A percentile compares a stretch with the other conserved stretches of the same genome.
phyloP scores from a whole-genome alignment of 2,113 vertebrate genomes.

The Haliaeetus leucogaster region DNA sequence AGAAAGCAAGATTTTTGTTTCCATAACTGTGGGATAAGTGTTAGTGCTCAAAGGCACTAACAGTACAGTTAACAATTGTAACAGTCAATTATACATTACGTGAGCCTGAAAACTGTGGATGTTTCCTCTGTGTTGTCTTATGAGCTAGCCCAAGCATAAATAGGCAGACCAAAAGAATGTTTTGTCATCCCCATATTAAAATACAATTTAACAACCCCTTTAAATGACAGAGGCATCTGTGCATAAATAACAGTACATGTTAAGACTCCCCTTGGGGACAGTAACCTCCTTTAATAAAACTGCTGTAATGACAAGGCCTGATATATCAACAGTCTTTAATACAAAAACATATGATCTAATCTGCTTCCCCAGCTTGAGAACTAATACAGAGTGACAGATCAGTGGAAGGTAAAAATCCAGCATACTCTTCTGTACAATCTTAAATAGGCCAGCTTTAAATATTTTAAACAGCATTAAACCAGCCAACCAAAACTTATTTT shows the following conservation, averaged over 20 bases:
- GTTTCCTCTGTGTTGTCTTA: not conserved
- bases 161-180: not conserved
- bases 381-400: conserved; percentile 36
- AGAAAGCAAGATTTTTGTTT: not conserved
- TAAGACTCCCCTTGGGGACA: conserved; percentile 41
- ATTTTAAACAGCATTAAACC: conserved; percentile 37
- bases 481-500: conserved; percentile 45
- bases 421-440: not conserved
- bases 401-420: conserved; percentile 8
- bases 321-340: conserved; percentile 45
- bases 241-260: not conserved
- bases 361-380: conserved; percentile 1
- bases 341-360: conserved; percentile 57
- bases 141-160: not conserved
- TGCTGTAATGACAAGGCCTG: not conserved
- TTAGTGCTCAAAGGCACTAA: not conserved
- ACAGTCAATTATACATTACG: not conserved
- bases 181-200: not conserved
- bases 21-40: not conserved
- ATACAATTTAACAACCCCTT: conserved; percentile 6
- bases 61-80: not conserved
- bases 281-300: conserved; percentile 60
- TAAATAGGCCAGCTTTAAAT: conserved; percentile 55
- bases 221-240: conserved; percentile 41
- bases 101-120: not conserved